Evolutionary conservation across 2,113 vertebrate species (phyloP).

Genomic region (Gopherus evgoodei): DNA sequence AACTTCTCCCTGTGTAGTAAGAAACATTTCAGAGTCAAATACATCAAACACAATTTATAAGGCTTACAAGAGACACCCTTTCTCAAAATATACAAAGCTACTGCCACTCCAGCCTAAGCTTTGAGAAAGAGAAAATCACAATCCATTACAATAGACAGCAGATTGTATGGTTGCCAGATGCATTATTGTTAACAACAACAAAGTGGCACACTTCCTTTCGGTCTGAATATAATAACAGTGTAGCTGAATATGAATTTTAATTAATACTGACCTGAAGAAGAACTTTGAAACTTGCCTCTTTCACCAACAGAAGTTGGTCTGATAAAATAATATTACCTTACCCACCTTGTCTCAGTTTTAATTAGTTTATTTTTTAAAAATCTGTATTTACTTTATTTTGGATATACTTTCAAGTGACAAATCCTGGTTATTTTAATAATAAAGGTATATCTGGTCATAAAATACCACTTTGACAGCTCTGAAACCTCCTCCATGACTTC

Average conservation of each 20-base stretch:
- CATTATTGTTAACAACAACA: background rate
- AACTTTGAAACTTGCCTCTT: background rate
- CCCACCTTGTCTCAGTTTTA: background rate
- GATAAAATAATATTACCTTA: background rate
- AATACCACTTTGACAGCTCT: background rate
- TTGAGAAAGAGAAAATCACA: background rate
- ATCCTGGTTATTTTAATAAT: background rate
- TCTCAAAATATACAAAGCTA: background rate
- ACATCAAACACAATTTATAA: background rate
- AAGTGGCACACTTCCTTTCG: background rate
- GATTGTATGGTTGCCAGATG: background rate
- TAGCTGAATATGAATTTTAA: background rate
- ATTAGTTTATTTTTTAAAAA: background rate
- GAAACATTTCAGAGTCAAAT: constrained; percentile 44
- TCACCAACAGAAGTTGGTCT: background rate
- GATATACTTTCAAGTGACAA: background rate
- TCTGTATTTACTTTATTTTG: background rate
- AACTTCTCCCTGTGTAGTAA: constrained; percentile 88
- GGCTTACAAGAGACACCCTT: background rate
- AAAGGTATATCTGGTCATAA: background rate
- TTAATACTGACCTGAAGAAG: background rate
- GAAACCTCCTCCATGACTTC: background rate
- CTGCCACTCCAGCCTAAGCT: background rate
- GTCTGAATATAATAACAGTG: background rate
- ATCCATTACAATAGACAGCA: background rate